Base-by-base conservation (phyloP, 2,797 vertebrate genomes). In the Chrysocyon brachyurus region DNA sequence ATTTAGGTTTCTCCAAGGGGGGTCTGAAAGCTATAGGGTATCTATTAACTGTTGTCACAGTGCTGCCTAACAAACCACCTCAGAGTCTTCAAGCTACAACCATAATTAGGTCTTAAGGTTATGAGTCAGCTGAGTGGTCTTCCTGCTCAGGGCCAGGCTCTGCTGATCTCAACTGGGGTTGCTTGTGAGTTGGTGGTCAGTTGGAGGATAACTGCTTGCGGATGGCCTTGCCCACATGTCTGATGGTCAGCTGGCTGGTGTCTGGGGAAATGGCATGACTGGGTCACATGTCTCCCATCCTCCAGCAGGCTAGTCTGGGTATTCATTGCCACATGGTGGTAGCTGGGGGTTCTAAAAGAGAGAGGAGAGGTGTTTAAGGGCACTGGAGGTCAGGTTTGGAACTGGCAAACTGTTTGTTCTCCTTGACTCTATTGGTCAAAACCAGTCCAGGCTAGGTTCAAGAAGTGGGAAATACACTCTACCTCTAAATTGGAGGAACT, bases 371-470 rank as follows among this genome's bases (percentile, higher is more conserved):
- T 84, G 8, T 6, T 73, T 5, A 79, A 79, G 22, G n/a, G 5
- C n/a, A 85, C 12, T 10, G 3, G 87, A 93, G 33, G 8, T 12
- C 40, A 77, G 36, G 12, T 26, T 88, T 83, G 16, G 28, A 82
- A 31, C 3, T 94, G 56, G 52, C 10, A 82, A 49, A 46, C 6
- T 19, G 28, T 73, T 72, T 12, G 24, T 96, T 88, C 19, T 22
- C 22, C 56, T 33, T 28, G 19, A 70, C 68, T 90, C 26, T 92
- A 15, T 49, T 22, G n/a, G 12, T 82, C 26, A 54, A 68, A 79
- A 90, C 16, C 92, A 96, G n/a, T 88, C 10, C 9, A 81, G 15
- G 15, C 57, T 26, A 77, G 61, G 68, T 90, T 91, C 40, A 79
- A 92, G 33, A 5, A 3, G 19, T 8, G 3, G 57, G 24, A 89